These are phyloP conservation scores for Neoscelio sp. DNA, from an alignment of 2,888 invertebrate genomes.

Conservation along the genomic window DNA sequence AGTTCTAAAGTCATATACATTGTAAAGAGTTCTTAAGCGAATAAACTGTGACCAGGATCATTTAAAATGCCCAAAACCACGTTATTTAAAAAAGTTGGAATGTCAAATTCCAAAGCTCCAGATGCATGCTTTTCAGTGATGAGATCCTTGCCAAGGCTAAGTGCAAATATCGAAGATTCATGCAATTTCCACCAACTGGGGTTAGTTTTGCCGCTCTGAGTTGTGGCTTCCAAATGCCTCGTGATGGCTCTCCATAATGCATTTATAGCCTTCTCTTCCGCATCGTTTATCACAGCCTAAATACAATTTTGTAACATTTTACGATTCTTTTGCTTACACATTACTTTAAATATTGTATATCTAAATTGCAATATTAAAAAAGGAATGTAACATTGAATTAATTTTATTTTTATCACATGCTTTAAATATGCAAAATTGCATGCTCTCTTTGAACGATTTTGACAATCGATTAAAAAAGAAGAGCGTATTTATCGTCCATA, in stretches of 20 bases:
- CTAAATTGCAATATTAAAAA: neutral
- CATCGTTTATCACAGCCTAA: constrained; percentile 78
- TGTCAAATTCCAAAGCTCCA: constrained; percentile 79
- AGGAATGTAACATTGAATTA: neutral
- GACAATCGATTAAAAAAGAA: too few relatives aligned
- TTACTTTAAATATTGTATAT: neutral
- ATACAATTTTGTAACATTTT: constrained; percentile 1
- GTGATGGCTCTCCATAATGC: constrained; percentile 85
- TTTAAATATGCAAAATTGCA: too few relatives aligned
- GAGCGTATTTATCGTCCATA: too few relatives aligned
- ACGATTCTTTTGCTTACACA: too few relatives aligned
- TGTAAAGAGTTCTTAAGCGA: too few relatives aligned
- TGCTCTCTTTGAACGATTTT: too few relatives aligned
- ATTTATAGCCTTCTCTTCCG: constrained; percentile 84
- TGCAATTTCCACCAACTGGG: constrained; percentile 87
- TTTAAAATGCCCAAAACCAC: constrained; percentile 84
- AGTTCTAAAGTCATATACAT: too few relatives aligned
- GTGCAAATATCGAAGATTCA: constrained; percentile 87
- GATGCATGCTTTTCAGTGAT: constrained; percentile 80
- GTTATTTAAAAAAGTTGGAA: constrained; percentile 82
- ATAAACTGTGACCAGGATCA: constrained; percentile 79
- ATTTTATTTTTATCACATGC: too few relatives aligned
- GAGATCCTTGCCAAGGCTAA: constrained; percentile 84
- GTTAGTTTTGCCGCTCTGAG: constrained; percentile 81
- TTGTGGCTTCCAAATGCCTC: constrained; percentile 85